A percentile compares a stretch with the other conserved stretches of the same genome.
phyloP scores from a whole-genome alignment of 2,888 invertebrate species.

The Tineola bisselliella region DNA sequence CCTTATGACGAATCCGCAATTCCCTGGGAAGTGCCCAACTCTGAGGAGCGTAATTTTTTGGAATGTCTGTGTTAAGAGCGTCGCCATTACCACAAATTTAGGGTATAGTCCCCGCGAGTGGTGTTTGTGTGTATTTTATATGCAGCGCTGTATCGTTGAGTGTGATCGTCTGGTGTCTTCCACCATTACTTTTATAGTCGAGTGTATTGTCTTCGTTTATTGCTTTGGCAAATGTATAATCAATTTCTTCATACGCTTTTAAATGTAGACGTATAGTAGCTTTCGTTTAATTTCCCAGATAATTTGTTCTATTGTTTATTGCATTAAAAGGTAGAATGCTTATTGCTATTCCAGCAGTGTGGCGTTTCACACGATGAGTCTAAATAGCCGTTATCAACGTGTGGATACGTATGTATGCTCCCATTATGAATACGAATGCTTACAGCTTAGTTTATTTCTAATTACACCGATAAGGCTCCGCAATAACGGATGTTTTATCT shows the following conservation, averaged over 20 bases:
- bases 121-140: conserved; percentile 7
- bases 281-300: conserved; percentile 6
- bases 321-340: conserved; percentile 8
- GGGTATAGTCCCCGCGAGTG: neutral
- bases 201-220: neutral
- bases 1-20: conserved; percentile 60
- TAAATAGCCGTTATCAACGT: conserved; percentile 32
- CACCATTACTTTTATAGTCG: neutral
- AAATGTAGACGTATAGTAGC: neutral
- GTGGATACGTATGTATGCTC: conserved; percentile 46
- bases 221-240: conserved; percentile 5
- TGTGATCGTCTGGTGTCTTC: neutral
- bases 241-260: conserved; percentile 3
- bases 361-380: conserved; percentile 9
- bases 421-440: conserved; percentile 53
- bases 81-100: conserved; percentile 31
- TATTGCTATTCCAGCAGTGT: conserved; percentile 1
- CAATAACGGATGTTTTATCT: conserved; percentile 64
- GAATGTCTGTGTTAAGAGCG: conserved; percentile 47
- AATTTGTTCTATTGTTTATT: conserved; percentile 11
- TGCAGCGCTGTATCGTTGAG: neutral
- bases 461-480: conserved; percentile 63
- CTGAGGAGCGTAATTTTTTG: conserved; percentile 54
- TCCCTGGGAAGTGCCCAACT: conserved; percentile 44
- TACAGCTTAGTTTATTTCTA: conserved; percentile 64